Evolutionary conservation across 2,888 invertebrate species (phyloP).

Genomic region (Phymatocera aterrima): DNA sequence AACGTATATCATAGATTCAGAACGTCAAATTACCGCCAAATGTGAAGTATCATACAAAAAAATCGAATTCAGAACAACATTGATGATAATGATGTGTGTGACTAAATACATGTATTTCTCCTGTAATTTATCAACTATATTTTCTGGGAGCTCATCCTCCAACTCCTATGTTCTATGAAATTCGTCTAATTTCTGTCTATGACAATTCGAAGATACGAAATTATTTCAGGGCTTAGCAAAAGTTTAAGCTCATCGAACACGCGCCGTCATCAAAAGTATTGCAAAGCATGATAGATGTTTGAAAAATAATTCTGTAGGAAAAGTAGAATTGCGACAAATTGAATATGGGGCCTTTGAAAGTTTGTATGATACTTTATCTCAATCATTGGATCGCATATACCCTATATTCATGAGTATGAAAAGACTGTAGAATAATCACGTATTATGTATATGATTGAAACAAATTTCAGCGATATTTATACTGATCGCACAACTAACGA

Average conservation of each 20-base stretch:
- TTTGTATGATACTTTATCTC: neutral
- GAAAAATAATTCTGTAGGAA: neutral
- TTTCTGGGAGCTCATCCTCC: neutral
- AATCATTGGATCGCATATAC: neutral
- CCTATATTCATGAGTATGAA: neutral
- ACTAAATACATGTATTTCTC: neutral
- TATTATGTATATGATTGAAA: slow-evolving; percentile 20
- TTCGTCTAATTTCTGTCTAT: neutral
- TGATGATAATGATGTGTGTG: too few relatives aligned
- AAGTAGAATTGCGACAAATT: neutral
- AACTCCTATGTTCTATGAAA: neutral
- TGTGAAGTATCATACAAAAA: neutral
- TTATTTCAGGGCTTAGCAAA: too few relatives aligned
- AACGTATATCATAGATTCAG: neutral
- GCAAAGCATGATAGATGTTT: too few relatives aligned
- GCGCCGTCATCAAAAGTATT: too few relatives aligned
- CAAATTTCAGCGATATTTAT: slow-evolving; percentile 69
- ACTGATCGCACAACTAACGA: slow-evolving; percentile 66
- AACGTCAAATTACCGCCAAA: neutral
- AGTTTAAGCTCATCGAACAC: too few relatives aligned
- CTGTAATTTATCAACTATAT: neutral
- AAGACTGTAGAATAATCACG: slow-evolving; percentile 18
- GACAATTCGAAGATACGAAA: neutral
- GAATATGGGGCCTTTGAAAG: neutral
- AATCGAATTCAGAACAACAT: too few relatives aligned